Evolutionary conservation across 2,888 invertebrate genomes (phyloP).

Genomic region (Synanthedon myopaeformis): DNA sequence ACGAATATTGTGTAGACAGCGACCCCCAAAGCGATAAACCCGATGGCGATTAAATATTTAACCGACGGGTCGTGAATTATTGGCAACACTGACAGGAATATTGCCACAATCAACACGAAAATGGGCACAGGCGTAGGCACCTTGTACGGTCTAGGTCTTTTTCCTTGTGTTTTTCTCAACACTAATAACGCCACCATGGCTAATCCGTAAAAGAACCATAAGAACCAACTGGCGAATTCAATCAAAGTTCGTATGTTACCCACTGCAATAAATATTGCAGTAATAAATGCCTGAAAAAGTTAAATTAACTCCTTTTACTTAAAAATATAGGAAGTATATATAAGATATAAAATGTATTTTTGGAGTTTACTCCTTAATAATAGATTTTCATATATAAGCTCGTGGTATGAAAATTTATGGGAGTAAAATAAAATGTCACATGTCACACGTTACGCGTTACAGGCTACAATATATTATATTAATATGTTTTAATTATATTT

Average conservation of each 20-base stretch:
- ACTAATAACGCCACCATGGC: slow-evolving; percentile 84
- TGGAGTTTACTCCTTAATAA: no score
- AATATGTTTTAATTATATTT: no score
- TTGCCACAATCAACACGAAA: slow-evolving; percentile 76
- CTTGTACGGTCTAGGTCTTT: slow-evolving; percentile 78
- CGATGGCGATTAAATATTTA: slow-evolving; percentile 81
- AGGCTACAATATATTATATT: no score
- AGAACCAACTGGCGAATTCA: slow-evolving; percentile 87
- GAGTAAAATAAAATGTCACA: no score
- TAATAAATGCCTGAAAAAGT: slow-evolving; percentile 72
- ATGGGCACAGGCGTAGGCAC: slow-evolving; percentile 80
- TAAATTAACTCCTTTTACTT: background rate
- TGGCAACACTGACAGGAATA: slow-evolving; percentile 80
- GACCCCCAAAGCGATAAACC: slow-evolving; percentile 77
- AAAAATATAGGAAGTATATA: background rate
- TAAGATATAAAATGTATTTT: no score
- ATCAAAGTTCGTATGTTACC: slow-evolving; percentile 83
- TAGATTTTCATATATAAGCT: background rate
- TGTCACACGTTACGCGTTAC: no score
- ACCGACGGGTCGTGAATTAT: slow-evolving; percentile 80
- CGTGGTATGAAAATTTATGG: no score
- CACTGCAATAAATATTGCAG: slow-evolving; percentile 76
- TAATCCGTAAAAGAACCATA: slow-evolving; percentile 88
- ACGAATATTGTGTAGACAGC: slow-evolving; percentile 81
- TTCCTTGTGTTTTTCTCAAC: slow-evolving; percentile 76